Evolutionary conservation across 2,797 vertebrate genomes (phyloP), one percentile per base, ranked within the genome.

Genomic region (Lagodon rhomboides): DNA sequence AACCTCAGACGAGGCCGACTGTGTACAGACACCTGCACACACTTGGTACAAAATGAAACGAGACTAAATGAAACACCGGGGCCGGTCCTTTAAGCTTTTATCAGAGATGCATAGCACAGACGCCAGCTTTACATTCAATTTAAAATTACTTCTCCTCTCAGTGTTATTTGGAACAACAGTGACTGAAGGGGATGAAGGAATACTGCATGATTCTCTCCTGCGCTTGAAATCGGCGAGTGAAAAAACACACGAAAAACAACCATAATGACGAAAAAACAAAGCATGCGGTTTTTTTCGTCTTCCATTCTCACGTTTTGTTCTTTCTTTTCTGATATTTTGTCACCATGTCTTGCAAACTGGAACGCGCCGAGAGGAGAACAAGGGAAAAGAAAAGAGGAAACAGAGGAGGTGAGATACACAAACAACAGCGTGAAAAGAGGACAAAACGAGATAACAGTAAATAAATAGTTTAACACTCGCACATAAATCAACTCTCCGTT

Each of bases 291-390:
- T 30, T 30, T 30, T n/a, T n/a, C n/a, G n/a, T 34, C 7, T 34
- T 83, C 50, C 72, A 75, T 96, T 95, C 98, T 99, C 97, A 99
- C 98, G 93, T 97, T 98, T 98, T 99, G 96, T 95, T 99, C 95
- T 97, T 99, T 96, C 97, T 95, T 96, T 97, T 99, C 95, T 99
- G 97, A 96, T 98, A 99, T 93, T 99, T 99, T 96, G 97, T 96
- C 97, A 99, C 98, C 97, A 96, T 97, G 95, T 99, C 97, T 96
- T 99, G 98, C 91, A 99, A 95, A 96, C 98, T 99, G 67, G 82
- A 65, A 85, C 65, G 79, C 65, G 84, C 66, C 71, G 69, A 80
- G 76, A 61, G 73, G 50, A 76, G 71, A 61, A 63, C 65, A 68
- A 54, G 67, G 71, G 30, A 34, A 34, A 62, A 44, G 49, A 56